Base-by-base conservation (phyloP, 2,113 vertebrate species). In the Rhabdornis inornatus region DNA sequence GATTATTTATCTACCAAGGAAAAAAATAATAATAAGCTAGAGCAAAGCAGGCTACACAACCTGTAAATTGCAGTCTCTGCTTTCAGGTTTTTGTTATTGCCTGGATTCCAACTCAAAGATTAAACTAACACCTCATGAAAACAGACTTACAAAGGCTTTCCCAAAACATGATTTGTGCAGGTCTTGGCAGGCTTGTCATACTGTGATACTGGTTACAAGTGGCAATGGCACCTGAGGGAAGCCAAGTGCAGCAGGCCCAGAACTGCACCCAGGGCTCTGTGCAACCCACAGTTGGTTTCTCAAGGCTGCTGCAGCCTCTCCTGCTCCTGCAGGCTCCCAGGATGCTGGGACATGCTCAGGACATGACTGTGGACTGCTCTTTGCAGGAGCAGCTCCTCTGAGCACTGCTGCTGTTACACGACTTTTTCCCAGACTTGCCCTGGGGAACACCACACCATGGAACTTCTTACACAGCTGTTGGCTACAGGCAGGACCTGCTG, bases 221-320 rank as follows among this genome's bases (percentile, higher is more conserved):
- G 21, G 33, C 71, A 40, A 1, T 4, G 24, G 15, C 14, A 65
- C 45, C 76, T 28, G 25, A 39, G 53, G 49, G 14, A 9, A 40
- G 69, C 17, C 18, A 42, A 45, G 57, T 0, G 13, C 78, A 74
- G 81, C 64, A 50, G 0, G 3, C 15, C 7, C 55, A 9, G 11
- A 28, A 8, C 24, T 35, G 60, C 27, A 37, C 10, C 50, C 77
- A 47, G 21, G 60, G 49, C 47, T 52, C 55, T 61, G n/a, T 6
- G 40, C 1, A 11, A n/a, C 8, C 5, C 59, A 18, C 56, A 19
- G 15, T 0, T n/a, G 56, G 35, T 15, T 47, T 50, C 82, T 30
- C 63, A 63, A 28, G 2, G 42, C 81, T 94, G 74, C 42, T 0
- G 25, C 1, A 6, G 70, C 40, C 52, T 6, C 53, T 24, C 20